phyloP scores from a whole-genome alignment of 2,113 vertebrate genomes.

The Hippocampus comes region DNA sequence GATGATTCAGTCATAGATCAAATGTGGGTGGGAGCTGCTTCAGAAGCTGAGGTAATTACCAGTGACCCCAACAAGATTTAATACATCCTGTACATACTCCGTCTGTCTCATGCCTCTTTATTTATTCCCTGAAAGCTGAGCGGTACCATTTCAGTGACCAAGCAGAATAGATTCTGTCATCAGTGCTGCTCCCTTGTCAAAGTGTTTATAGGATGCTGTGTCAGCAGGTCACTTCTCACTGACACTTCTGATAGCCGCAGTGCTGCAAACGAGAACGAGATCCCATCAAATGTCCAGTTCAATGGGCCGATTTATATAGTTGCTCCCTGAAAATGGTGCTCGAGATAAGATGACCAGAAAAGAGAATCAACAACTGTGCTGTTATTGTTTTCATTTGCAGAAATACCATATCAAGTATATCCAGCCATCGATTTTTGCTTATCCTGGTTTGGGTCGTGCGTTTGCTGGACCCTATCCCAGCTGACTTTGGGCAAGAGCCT shows the following conservation, averaged over 20 bases:
- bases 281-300: conserved; percentile 7
- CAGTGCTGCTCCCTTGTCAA: not conserved
- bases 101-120: conserved; percentile 21
- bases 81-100: not conserved
- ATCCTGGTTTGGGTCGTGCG: not conserved
- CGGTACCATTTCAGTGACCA: conserved; percentile 10
- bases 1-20: conserved; percentile 18
- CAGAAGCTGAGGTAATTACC: conserved; percentile 20
- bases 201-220: conserved; percentile 32
- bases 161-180: conserved; percentile 25
- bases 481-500: no score
- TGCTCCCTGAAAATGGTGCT: not conserved
- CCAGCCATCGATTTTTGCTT: not conserved
- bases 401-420: not conserved
- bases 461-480: not conserved
- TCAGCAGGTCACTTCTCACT: conserved; percentile 35
- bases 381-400: not conserved
- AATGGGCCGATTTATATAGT: conserved; percentile 3
- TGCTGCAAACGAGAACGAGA: conserved; percentile 15
- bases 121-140: conserved; percentile 33
- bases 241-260: conserved; percentile 11
- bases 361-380: not conserved
- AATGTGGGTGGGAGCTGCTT: conserved; percentile 13
- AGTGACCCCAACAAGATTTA: conserved; percentile 6
- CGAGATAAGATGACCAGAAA: not conserved